Base-by-base conservation (phyloP, 2,113 vertebrate genomes). In the Mionectes macconnelli region DNA sequence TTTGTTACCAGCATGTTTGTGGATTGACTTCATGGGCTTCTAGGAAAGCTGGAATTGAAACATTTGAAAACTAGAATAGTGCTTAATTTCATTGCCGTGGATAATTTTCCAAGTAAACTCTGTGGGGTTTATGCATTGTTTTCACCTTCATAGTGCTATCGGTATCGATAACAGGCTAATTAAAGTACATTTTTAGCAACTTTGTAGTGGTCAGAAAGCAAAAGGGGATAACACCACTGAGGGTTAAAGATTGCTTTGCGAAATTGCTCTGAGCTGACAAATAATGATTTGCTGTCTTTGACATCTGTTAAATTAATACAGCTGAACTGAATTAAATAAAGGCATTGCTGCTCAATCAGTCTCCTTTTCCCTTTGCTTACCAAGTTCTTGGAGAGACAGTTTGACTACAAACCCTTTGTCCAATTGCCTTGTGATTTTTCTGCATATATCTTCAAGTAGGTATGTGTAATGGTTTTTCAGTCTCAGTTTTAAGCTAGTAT, bases 291-390 rank as follows among this genome's bases (percentile, higher is more conserved):
- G 56, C 52, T 89, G 27, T 94, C 52, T 92, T 84, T 93, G 66
- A 95, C 45, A 68, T 90, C 66, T 96, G 83, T 88, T 87, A 79
- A 88, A 89, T 93, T 60, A 90, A 75, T 78, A 35, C 59, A 88
- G 74, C 40, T 90, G 89, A 89, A 94, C 64, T 93, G 49, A 75
- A 90, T 90, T 84, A 87, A 27, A 63, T 87, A 20, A 67, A 85
- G 80, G 21, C 44, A 89, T 62, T 5, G 14, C 63, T 95, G 52
- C 56, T 88, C 53, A 74, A 73, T 95, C 76, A 52, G 55, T 40
- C 60, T 89, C 4, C 10, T 55, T 84, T 87, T 91, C 21, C 8
- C 40, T 85, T 90, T 95, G 77, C 81, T 84, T 84, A 90, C 53
- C 68, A 87, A 74, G 19, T 94, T 56, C n/a, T 67, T 50, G 70